Conservation (phyloP, 2,113 vertebrate genomes). For the Puntigrus tetrazona region DNA sequence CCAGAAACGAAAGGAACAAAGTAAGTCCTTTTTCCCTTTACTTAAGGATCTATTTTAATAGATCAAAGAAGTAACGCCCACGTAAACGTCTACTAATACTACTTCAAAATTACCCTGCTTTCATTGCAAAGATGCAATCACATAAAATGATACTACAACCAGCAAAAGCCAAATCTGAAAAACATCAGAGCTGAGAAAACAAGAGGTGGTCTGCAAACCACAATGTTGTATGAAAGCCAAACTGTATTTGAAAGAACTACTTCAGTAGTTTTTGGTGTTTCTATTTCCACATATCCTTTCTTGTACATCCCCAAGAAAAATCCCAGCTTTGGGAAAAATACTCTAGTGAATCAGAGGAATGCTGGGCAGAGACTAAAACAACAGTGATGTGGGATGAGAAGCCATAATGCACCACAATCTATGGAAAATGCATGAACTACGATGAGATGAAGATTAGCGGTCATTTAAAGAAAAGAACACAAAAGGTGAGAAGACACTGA, state of each 20-base stretch:
- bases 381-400: neutral
- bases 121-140: constrained; percentile 13
- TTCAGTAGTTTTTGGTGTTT: no score
- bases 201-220: no score
- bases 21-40: neutral
- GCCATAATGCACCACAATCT: neutral
- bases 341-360: neutral
- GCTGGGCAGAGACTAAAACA: neutral
- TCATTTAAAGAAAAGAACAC: neutral
- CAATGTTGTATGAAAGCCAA: no score
- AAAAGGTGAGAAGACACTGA: neutral
- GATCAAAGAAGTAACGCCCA: no score
- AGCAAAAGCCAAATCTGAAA: neutral
- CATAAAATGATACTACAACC: neutral
- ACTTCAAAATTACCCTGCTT: neutral
- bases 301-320: neutral
- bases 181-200: neutral
- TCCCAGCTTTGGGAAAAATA: neutral
- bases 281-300: neutral
- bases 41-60: neutral
- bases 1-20: constrained; percentile 24
- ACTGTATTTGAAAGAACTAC: no score
- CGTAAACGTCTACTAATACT: neutral
- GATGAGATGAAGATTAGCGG: neutral
- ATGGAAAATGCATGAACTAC: neutral